Evolutionary conservation across 2,888 invertebrate species (phyloP).

Genomic region (Galeopsomyia nigrocyanea): DNA sequence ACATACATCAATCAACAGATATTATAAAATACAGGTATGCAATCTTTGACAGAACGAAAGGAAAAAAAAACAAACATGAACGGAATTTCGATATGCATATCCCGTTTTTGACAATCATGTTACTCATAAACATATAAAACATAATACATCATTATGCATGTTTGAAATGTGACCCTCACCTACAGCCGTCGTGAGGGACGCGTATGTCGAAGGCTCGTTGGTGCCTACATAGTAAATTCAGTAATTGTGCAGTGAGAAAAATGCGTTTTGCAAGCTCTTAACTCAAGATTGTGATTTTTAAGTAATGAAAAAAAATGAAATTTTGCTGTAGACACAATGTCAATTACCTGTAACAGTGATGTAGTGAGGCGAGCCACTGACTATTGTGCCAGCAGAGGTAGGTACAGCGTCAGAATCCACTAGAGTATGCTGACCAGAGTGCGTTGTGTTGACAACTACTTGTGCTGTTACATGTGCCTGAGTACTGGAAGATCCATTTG

Average conservation of each 20-base stretch:
- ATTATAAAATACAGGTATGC: not conserved
- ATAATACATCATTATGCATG: constrained; percentile 50
- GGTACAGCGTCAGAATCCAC: constrained; percentile 71
- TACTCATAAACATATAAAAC: constrained; percentile 21
- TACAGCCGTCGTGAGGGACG: constrained; percentile 71
- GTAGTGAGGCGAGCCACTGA: constrained; percentile 73
- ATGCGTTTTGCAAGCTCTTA: constrained; percentile 61
- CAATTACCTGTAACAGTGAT: constrained; percentile 80
- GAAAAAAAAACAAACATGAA: too few relatives aligned
- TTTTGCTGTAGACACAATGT: not conserved
- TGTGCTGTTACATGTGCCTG: constrained; percentile 69
- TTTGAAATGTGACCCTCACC: constrained; percentile 65
- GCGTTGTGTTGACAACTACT: constrained; percentile 68
- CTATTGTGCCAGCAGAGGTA: constrained; percentile 69
- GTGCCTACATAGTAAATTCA: constrained; percentile 63
- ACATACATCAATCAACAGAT: constrained; percentile 17
- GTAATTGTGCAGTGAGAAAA: constrained; percentile 57
- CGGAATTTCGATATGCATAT: not conserved
- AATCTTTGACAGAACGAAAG: constrained; percentile 12
- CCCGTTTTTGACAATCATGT: constrained; percentile 5
- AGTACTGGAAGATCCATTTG: constrained; percentile 72
- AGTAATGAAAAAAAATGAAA: not conserved
- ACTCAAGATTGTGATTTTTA: constrained; percentile 52
- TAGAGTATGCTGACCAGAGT: constrained; percentile 70
- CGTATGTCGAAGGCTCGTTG: constrained; percentile 70